Evolutionary conservation across 2,888 invertebrate genomes (phyloP), one percentile per base, ranked within the genome.

Genomic region (Tetragnatha montana): DNA sequence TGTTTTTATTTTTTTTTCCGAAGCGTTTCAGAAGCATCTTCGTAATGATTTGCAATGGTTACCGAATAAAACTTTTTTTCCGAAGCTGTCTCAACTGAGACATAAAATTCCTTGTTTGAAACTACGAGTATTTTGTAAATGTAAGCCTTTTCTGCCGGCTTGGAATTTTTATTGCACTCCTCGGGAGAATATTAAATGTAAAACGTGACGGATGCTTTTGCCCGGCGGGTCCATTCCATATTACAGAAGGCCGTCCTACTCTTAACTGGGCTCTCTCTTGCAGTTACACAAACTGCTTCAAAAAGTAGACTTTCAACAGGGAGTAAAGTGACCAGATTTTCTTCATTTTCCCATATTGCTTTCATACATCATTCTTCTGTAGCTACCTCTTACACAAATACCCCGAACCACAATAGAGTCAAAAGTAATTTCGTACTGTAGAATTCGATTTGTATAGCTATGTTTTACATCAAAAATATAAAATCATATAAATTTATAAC

Each of bases 11-110:
- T 35, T 12, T 81, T 71, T 21, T 78, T 22, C 17, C 14, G 17
- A 71, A 81, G 19, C 71, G 70, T 68, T 81, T 21, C 19, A 50
- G 49, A 71, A 70, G 21, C 49, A 49, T 81, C 70, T 50, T 71
- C 6, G 21, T 71, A 71, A 81, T 71, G 69, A 22, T 81, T 81
- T 71, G 71, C 19, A 70, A 22, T 50, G 70, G 81, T 70, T 81
- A 14, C 70, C 35, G 19, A 51, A 50, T 49, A 81, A 79, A 81
- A 21, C 10, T 81, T 81, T 70, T 49, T 49, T n/a, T 0, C 0
- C 6, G 35, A 80, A 22, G 50, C 79, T 4, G 21, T 69, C 47
- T 78, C 7, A 60, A 21, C 14, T 78, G 60, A 17, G 17, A 21
- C 78, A 22, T 78, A 60, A 78, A 22, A 78, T 78, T 78, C 60